These are phyloP conservation scores for Apis dorsata DNA, from an alignment of 1,140 invertebrate genomes.

Conservation along the genomic window DNA sequence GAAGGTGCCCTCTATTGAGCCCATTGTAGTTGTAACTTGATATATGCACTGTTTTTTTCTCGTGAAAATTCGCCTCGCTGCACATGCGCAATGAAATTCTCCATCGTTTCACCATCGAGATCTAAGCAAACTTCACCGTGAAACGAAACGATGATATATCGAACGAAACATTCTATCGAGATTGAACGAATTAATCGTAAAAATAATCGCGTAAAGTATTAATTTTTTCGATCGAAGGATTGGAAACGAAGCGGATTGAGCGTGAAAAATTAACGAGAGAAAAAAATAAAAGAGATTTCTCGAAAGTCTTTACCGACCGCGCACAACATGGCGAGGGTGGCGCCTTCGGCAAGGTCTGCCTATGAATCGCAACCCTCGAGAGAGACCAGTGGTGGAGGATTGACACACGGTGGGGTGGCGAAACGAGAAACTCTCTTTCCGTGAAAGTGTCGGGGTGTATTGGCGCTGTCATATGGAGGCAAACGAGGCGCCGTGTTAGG, in stretches of 20 bases:
- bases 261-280: neutral
- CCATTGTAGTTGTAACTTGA: conserved; percentile 30
- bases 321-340: conserved; percentile 21
- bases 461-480: conserved; percentile 59
- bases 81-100: neutral
- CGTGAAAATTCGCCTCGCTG: neutral
- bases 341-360: conserved; percentile 35
- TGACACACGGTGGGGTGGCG: conserved; percentile 10
- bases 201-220: no score
- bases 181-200: neutral
- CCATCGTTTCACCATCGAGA: neutral
- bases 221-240: neutral
- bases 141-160: neutral
- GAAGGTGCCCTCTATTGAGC: conserved; percentile 22
- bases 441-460: conserved; percentile 37
- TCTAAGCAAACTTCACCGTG: neutral
- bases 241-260: neutral
- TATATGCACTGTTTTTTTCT: conserved; percentile 17
- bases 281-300: neutral
- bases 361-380: conserved; percentile 2
- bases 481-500: conserved; percentile 59
- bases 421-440: conserved; percentile 29
- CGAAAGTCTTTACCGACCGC: conserved; percentile 44
- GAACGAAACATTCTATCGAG: no score
- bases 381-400: conserved; percentile 14